These are phyloP conservation scores for Phataginus tricuspis DNA, from an alignment of 2,797 vertebrate genomes.

Conservation along the genomic window DNA sequence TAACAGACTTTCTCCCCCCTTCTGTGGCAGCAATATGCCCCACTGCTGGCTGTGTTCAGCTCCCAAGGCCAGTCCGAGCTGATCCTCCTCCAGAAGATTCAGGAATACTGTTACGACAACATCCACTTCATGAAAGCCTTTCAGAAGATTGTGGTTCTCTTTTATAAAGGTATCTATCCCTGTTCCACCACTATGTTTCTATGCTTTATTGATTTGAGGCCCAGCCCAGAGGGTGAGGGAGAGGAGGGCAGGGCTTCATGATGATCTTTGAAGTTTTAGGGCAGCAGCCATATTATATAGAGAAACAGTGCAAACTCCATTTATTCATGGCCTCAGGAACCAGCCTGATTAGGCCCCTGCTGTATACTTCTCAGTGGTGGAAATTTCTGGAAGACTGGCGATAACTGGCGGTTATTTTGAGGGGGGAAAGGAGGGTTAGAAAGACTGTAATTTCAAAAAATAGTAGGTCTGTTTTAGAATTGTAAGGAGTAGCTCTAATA, in stretches of 20 bases:
- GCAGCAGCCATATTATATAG: background rate
- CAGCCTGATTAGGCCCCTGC: background rate
- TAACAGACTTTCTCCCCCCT: background rate
- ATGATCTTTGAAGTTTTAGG: background rate
- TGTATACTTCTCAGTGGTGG: background rate
- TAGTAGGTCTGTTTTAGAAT: slow-evolving; percentile 36
- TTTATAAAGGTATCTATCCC: slow-evolving; percentile 92
- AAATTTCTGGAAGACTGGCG: background rate
- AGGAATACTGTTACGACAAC: slow-evolving; percentile 96
- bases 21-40: slow-evolving; percentile 91
- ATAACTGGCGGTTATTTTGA: background rate
- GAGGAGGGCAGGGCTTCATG: background rate
- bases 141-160: slow-evolving; percentile 96
- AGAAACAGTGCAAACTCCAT: rapidly evolving
- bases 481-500: slow-evolving; percentile 51
- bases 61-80: slow-evolving; percentile 94
- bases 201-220: background rate
- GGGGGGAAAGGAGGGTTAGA: background rate
- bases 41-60: slow-evolving; percentile 94
- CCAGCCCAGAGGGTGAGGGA: too few relatives aligned
- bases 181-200: rapidly evolving
- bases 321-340: rapidly evolving
- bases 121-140: slow-evolving; percentile 98
- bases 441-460: slow-evolving; percentile 24
- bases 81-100: slow-evolving; percentile 93